phyloP scores from a whole-genome alignment of 2,113 vertebrate species.

The Prionailurus viverrinus region DNA sequence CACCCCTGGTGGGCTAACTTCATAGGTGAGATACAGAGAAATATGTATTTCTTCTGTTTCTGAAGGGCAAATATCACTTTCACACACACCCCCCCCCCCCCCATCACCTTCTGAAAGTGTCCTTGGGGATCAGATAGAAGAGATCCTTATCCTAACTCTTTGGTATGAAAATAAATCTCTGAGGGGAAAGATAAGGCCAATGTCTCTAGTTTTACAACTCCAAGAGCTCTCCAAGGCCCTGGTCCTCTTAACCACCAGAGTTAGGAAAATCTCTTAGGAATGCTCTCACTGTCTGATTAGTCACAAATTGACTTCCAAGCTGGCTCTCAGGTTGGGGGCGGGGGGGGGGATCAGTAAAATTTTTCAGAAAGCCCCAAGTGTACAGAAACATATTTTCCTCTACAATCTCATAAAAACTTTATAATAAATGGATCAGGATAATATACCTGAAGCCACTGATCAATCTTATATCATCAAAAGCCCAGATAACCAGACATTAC shows the following conservation, averaged over 20 bases:
- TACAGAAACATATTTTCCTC: neutral
- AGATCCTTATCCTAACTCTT: neutral
- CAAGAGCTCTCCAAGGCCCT: neutral
- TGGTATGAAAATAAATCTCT: slow-evolving; percentile 2
- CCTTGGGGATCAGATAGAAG: neutral
- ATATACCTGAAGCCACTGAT: neutral
- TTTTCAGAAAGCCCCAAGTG: neutral
- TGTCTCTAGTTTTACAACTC: neutral
- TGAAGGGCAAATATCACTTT: neutral
- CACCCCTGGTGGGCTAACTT: neutral
- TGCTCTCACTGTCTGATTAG: neutral
- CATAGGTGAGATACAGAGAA: neutral
- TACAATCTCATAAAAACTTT: neutral
- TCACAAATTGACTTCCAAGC: neutral
- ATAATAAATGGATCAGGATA: neutral
- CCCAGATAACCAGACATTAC: neutral
- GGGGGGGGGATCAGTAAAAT: neutral
- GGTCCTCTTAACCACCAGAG: neutral
- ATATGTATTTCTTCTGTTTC: neutral
- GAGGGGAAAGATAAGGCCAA: neutral
- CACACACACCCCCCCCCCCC: neutral
- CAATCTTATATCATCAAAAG: neutral
- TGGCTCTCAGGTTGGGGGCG: neutral
- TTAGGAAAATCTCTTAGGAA: neutral
- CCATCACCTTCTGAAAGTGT: neutral